Percentiles rank a stretch among this genome's conserved stretches.
Evolutionary conservation across 2,797 vertebrate species (phyloP).

Genomic region (Anguilla megastoma): DNA sequence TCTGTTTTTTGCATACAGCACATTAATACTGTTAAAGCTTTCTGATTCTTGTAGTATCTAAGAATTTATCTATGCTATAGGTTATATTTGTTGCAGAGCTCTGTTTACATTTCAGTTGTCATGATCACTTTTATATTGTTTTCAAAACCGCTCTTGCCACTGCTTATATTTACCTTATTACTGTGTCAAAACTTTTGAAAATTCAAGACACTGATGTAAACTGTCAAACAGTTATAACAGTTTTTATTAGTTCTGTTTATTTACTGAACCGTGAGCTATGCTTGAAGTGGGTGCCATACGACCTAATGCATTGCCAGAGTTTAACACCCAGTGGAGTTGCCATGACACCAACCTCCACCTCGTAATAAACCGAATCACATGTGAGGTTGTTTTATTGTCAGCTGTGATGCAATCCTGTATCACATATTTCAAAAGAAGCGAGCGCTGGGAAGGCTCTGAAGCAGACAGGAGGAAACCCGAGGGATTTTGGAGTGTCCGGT

Average conservation of each 20-base stretch:
- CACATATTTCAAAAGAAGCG: constrained; percentile 33
- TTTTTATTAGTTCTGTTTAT: neutral
- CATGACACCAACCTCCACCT: neutral
- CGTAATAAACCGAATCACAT: neutral
- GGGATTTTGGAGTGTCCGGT: constrained; percentile 59
- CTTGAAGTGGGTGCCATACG: neutral
- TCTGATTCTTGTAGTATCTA: neutral
- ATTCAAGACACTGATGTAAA: neutral
- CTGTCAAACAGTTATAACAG: neutral
- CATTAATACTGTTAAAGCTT: neutral
- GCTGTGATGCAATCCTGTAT: neutral
- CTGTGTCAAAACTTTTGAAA: neutral
- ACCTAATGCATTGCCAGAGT: neutral
- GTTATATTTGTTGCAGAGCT: too few relatives aligned
- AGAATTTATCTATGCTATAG: neutral
- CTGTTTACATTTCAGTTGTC: neutral
- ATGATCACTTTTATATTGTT: neutral
- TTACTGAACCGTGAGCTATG: neutral
- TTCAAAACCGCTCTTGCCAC: neutral
- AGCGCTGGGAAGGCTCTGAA: constrained; percentile 42
- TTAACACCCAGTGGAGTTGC: neutral
- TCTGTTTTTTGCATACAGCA: neutral
- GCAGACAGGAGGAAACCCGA: constrained; percentile 46
- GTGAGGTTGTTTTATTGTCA: constrained; percentile 21
- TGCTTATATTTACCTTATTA: neutral